Conservation (phyloP, 2,888 invertebrate species). For the Lampropteryx suffumata region DNA sequence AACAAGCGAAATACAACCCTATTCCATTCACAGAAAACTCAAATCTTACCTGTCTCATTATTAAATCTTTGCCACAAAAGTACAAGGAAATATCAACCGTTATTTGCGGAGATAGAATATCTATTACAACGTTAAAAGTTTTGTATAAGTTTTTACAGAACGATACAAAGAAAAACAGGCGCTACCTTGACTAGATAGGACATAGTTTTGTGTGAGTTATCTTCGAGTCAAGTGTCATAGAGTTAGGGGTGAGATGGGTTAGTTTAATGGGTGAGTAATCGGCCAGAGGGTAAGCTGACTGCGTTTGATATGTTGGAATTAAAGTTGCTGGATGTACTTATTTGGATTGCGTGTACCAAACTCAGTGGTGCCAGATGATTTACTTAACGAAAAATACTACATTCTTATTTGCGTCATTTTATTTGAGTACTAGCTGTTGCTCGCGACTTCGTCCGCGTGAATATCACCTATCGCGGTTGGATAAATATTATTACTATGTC, state of each 20-base stretch:
- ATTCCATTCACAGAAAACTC: constrained; percentile 1
- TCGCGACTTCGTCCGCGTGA: too few relatives aligned
- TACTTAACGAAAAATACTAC: too few relatives aligned
- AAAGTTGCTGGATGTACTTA: constrained; percentile 31
- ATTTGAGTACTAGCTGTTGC: too few relatives aligned
- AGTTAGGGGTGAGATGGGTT: constrained; percentile 39
- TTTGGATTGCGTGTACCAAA: too few relatives aligned
- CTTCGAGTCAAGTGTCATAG: constrained; percentile 44
- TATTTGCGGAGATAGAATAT: background rate
- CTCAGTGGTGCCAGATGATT: too few relatives aligned
- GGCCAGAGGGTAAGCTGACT: constrained; percentile 41
- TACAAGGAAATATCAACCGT: constrained; percentile 30
- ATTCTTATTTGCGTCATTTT: too few relatives aligned
- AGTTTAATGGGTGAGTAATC: constrained; percentile 75
- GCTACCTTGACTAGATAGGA: constrained; percentile 11
- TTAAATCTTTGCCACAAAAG: constrained; percentile 1
- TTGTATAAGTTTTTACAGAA: background rate
- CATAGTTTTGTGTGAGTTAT: constrained; percentile 36
- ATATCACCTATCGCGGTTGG: too few relatives aligned
- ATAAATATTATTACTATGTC: too few relatives aligned
- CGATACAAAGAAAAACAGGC: constrained; percentile 6
- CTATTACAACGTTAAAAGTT: constrained; percentile 1
- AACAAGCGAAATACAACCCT: constrained; percentile 29
- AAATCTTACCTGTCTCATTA: background rate
- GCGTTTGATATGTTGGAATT: constrained; percentile 65